These are phyloP conservation scores for Danio tinwini DNA, from an alignment of 2,797 vertebrate species.

Conservation along the genomic window DNA sequence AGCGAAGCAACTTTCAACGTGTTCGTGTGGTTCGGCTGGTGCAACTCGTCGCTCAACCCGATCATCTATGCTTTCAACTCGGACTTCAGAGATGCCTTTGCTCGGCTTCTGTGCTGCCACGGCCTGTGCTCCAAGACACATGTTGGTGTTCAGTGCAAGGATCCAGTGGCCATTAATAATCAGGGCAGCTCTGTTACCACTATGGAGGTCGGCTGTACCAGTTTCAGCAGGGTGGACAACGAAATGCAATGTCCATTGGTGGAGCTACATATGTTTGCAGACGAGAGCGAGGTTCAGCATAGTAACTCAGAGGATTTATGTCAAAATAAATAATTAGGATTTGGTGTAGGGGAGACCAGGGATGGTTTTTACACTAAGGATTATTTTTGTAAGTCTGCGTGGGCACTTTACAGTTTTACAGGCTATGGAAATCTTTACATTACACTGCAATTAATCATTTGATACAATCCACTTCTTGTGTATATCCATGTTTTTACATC, in stretches of 20 bases:
- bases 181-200: conserved; percentile 28
- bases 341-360: background rate
- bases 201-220: conserved; percentile 26
- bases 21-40: conserved; percentile 79
- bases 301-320: background rate
- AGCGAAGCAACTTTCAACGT: conserved; percentile 74
- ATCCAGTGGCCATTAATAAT: conserved; percentile 31
- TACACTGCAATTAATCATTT: no score
- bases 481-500: no score
- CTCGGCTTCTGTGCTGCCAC: conserved; percentile 71
- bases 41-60: conserved; percentile 77
- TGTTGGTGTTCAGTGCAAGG: background rate
- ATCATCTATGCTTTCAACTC: conserved; percentile 77
- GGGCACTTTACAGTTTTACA: background rate
- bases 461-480: no score
- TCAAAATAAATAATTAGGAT: conserved; percentile 1
- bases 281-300: conserved; percentile 2
- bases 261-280: conserved; percentile 22
- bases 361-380: background rate
- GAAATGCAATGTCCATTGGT: conserved; percentile 27
- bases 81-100: conserved; percentile 75
- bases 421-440: background rate
- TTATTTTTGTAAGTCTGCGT: background rate
- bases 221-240: conserved; percentile 4
- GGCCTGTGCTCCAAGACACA: conserved; percentile 8